Evolutionary conservation across 2,888 invertebrate genomes (phyloP), one percentile per base, ranked within the genome.

Genomic region (Eupithecia abbreviata): DNA sequence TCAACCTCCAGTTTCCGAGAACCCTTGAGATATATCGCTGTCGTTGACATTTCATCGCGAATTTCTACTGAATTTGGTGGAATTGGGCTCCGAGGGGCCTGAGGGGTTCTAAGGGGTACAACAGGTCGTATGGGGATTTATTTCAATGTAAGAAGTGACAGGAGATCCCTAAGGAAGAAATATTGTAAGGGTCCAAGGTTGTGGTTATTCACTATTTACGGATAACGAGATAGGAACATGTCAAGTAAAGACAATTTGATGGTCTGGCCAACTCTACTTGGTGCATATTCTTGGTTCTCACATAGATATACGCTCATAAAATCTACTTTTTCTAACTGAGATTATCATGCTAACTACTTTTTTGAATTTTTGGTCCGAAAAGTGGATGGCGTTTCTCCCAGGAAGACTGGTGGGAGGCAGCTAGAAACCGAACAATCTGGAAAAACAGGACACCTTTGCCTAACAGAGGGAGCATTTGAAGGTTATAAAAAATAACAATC

Each of bases 91-190:
- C 67, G 62, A 9, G 18, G 55, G 58, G 18, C 10, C 58, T 18
- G 10, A 9, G 58, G 18, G 58, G 18, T 18, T 9, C 18, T 58
- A 15, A 58, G 72, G 75, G 74, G 75, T 77, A 72, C 76, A 81
- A 84, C 81, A 83, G 83, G 81, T 81, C 70, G 77, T 74, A 75
- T n/a, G 12, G 70, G 47, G 73, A 77, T 79, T 78, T 80, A 80
- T 82, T 77, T 76, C 55, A 66, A 49, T 75, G 62, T 43, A 49
- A 67, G 15, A 76, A 68, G 43, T 67, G 72, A 72, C 71, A 51
- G 18, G 9, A 49, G 67, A 47, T 30, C 62, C 47, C 70, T 70
- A 77, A 78, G 74, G 51, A 65, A 15, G 66, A 42, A 15, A 6
- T 18, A 42, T 42, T 15, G 3, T 15, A 3, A 42, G 42, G 66